phyloP scores from a whole-genome alignment of 2,113 vertebrate genomes.

The Crotalus helleri region DNA sequence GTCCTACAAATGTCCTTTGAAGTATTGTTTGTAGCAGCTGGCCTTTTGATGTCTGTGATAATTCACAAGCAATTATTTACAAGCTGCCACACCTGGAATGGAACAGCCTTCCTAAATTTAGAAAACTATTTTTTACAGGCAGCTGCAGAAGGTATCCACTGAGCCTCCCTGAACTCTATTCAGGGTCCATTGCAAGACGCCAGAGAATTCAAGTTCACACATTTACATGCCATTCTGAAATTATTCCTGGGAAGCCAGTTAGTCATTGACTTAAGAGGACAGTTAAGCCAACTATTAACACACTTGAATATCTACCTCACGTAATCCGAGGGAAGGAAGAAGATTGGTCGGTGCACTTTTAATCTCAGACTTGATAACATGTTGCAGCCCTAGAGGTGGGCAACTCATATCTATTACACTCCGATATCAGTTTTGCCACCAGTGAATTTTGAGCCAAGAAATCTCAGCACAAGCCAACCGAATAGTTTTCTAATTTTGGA shows the following conservation, averaged over 20 bases:
- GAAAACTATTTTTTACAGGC: conserved; percentile 19
- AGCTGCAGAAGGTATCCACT: conserved; percentile 8
- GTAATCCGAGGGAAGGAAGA: background rate
- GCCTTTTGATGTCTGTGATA: background rate
- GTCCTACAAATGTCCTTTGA: background rate
- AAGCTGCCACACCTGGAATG: conserved; percentile 24
- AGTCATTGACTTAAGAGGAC: conserved; percentile 12
- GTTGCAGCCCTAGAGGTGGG: background rate
- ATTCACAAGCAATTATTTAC: conserved; percentile 11
- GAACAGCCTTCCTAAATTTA: conserved; percentile 20
- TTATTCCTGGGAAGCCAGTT: conserved; percentile 8
- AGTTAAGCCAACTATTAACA: conserved; percentile 7
- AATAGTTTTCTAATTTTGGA: conserved; percentile 27
- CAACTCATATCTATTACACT: background rate
- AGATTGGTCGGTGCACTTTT: background rate
- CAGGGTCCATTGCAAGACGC: background rate
- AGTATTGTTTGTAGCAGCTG: background rate
- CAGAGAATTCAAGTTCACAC: conserved; percentile 11
- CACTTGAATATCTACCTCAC: background rate
- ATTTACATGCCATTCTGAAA: conserved; percentile 12
- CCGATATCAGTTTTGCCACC: background rate
- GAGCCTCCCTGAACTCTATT: conserved; percentile 7
- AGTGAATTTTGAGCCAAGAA: background rate
- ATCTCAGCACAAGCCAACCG: conserved; percentile 6
- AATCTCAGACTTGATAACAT: background rate